Evolutionary conservation across 2,888 invertebrate species (phyloP), one percentile per base, ranked within the genome.

Genomic region (Anagyrus pseudococci): DNA sequence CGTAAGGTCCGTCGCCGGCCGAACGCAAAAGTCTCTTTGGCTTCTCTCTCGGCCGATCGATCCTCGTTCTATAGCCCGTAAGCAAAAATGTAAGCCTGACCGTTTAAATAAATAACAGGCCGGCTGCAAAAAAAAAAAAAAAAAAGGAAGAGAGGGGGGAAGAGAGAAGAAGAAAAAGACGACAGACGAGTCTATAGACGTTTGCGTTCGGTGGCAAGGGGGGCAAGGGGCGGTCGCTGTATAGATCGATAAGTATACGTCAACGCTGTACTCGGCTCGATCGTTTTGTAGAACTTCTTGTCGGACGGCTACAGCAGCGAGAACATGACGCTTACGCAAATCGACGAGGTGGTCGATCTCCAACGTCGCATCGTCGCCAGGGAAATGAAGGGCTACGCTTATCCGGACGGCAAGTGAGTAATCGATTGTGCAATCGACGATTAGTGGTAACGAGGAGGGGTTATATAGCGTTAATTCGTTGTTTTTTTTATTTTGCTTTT

Each of bases 351-450:
- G 50, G 79, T 89, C 59, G 82, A 83, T 64, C 82, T 83, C 62
- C 86, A 89, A 74, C 82, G 86, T 64, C 78, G 75, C 48, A 77
- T 83, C 58, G 83, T 89, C 48, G 82, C 82, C 29, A 79, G 79
- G 61, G 88, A 88, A 75, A 85, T 88, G 84, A 80, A 82, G 44
- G 85, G 84, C 70, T 89, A 88, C 74, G 82, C 83, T 56, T 89
- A 87, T 80, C 87, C 87, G 1, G 80, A 82, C 58, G 86, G 86
- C 61, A 82, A 81, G 33, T 8, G 13, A 33, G n/a, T 8, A 33
- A 33, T 33, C 33, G 33, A 33, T 33, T 33, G 33, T 33, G 13
- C 6, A 33, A 33, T 8, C 13, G 6, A 33, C 33, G 33, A 33
- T 8, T 8, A 33, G n/a, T 1, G 13, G 13, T 33, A 33, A 6